Percentiles rank a stretch among this genome's conserved stretches.
Conservation (phyloP, 2,113 vertebrate genomes). For the Neotoma lepida region DNA sequence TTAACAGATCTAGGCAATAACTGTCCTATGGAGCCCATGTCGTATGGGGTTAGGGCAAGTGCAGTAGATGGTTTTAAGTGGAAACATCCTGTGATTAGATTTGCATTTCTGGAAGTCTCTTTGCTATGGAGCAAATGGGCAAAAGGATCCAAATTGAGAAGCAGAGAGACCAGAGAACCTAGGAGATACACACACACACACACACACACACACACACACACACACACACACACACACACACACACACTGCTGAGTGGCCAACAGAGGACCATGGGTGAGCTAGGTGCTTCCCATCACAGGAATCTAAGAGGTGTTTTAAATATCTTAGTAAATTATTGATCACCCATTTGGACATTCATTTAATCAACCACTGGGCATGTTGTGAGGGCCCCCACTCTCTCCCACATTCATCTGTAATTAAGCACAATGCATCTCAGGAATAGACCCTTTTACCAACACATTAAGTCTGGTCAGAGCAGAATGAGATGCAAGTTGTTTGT, state of each 20-base stretch:
- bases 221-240: neutral
- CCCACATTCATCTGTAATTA: conserved; percentile 56
- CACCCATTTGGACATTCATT: conserved; percentile 57
- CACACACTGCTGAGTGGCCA: neutral
- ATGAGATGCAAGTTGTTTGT: neutral
- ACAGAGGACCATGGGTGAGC: neutral
- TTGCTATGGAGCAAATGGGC: neutral
- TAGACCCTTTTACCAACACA: conserved; percentile 68
- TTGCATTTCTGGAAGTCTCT: neutral
- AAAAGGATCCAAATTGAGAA: neutral
- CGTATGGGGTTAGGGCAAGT: neutral
- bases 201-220: too few species aligned
- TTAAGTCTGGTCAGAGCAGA: conserved; percentile 60
- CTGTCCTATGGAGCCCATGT: too few species aligned
- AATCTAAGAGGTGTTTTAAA: conserved; percentile 70
- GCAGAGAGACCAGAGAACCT: neutral
- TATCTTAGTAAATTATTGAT: conserved; percentile 74
- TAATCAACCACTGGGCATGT: conserved; percentile 67
- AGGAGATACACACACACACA: neutral
- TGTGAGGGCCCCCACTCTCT: conserved; percentile 40
- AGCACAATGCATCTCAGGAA: conserved; percentile 34
- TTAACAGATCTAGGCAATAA: neutral
- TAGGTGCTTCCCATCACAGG: conserved; percentile 57
- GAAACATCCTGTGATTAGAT: neutral
- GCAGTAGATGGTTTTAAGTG: neutral